Percentiles rank a stretch among this genome's conserved stretches.
phyloP scores from a whole-genome alignment of 2,113 vertebrate genomes.

The Herpetotheres cachinnans region DNA sequence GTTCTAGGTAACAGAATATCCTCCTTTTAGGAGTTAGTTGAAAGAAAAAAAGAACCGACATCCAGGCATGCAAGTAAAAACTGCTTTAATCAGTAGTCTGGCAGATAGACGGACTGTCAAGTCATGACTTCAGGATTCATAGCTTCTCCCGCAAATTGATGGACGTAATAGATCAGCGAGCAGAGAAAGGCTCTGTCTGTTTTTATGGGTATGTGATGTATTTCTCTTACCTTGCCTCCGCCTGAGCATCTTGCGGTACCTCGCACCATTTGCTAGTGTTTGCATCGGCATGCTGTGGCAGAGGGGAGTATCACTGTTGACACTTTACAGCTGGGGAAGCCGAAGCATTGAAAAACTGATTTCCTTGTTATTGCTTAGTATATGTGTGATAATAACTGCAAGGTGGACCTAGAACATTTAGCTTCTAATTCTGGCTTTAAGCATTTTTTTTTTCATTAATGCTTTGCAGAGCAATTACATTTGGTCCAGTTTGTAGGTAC shows the following conservation, averaged over 20 bases:
- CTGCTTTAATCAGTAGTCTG: neutral
- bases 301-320: neutral
- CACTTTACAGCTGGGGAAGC: neutral
- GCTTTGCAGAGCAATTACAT: neutral
- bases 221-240: neutral
- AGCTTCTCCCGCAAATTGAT: neutral
- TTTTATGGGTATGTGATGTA: neutral
- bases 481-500: neutral
- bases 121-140: neutral
- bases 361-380: neutral
- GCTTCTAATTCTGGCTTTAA: neutral
- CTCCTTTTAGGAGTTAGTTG: neutral
- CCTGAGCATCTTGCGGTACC: neutral
- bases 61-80: neutral
- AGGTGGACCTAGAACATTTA: neutral
- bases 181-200: neutral
- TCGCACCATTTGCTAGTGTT: neutral
- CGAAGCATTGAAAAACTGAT: neutral
- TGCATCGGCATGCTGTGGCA: neutral
- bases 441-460: neutral
- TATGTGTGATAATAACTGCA: neutral
- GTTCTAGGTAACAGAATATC: neutral
- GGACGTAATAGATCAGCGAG: neutral
- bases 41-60: neutral
- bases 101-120: neutral